A percentile compares a stretch with the other conserved stretches of the same genome.
Conservation (phyloP, 2,797 vertebrate genomes). For the Lacerta viridis region DNA sequence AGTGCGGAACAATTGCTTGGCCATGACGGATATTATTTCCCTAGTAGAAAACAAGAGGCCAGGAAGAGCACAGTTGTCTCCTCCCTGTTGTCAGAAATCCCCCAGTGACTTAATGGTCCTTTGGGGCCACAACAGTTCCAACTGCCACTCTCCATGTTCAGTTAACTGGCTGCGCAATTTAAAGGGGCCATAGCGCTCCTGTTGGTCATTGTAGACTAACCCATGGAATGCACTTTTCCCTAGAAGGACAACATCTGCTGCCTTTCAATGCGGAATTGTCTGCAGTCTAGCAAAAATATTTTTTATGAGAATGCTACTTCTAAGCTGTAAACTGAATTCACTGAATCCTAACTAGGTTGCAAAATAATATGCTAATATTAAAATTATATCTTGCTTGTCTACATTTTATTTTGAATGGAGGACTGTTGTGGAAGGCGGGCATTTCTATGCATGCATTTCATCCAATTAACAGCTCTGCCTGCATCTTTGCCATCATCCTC, state of each 20-base stretch:
- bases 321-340: not conserved
- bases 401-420: not conserved
- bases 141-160: too few species aligned
- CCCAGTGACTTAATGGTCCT: too few species aligned
- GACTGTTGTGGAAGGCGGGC: not conserved
- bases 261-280: not conserved
- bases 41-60: too few species aligned
- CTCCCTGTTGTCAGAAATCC: too few species aligned
- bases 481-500: not conserved
- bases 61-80: too few species aligned
- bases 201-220: slow-evolving; percentile 21
- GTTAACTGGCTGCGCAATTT: too few species aligned
- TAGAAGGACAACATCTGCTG: slow-evolving; percentile 9
- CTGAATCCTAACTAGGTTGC: not conserved
- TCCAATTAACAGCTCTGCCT: too few species aligned
- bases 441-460: not conserved
- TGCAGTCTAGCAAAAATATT: not conserved
- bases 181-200: not conserved
- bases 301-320: not conserved
- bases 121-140: too few species aligned
- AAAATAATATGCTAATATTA: too few species aligned
- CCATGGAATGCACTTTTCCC: slow-evolving; percentile 22
- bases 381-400: not conserved
- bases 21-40: too few species aligned
- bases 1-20: too few species aligned